Conservation (phyloP, 1,140 invertebrate species). For the Anoplolepis gracilipes region DNA sequence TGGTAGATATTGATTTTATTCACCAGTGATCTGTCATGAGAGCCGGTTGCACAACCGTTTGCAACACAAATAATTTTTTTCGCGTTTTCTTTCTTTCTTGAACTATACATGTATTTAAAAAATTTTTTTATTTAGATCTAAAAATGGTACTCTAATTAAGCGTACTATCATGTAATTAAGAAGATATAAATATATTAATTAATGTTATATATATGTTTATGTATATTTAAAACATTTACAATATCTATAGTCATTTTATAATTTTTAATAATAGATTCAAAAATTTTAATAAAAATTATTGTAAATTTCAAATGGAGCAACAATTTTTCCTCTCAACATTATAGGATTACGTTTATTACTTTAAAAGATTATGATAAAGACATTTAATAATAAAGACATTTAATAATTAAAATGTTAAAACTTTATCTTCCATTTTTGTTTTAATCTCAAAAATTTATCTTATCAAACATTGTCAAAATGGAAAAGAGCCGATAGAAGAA, state of each 20-base stretch:
- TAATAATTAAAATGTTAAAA: neutral
- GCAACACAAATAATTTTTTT: slow-evolving; percentile 55
- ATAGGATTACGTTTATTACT: neutral
- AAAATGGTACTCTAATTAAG: neutral
- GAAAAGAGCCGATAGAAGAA: neutral
- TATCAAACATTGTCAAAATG: neutral
- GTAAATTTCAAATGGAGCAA: neutral
- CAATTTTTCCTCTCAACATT: neutral
- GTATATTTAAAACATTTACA: neutral
- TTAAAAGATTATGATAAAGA: neutral
- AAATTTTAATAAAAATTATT: slow-evolving; percentile 3
- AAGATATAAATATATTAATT: neutral
- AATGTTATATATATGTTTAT: neutral
- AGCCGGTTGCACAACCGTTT: slow-evolving; percentile 75
- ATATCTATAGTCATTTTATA: neutral
- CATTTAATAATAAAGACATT: neutral
- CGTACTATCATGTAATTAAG: neutral
- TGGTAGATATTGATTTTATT: slow-evolving; percentile 76
- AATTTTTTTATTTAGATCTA: slow-evolving; percentile 3
- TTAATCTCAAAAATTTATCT: neutral
- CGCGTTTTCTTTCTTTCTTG: neutral
- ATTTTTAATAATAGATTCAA: neutral
- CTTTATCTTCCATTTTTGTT: neutral
- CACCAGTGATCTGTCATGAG: slow-evolving; percentile 74
- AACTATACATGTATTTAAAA: neutral